Evolutionary conservation across 2,797 vertebrate genomes (phyloP), one percentile per base, ranked within the genome.

Genomic region (Delichon dasypus): DNA sequence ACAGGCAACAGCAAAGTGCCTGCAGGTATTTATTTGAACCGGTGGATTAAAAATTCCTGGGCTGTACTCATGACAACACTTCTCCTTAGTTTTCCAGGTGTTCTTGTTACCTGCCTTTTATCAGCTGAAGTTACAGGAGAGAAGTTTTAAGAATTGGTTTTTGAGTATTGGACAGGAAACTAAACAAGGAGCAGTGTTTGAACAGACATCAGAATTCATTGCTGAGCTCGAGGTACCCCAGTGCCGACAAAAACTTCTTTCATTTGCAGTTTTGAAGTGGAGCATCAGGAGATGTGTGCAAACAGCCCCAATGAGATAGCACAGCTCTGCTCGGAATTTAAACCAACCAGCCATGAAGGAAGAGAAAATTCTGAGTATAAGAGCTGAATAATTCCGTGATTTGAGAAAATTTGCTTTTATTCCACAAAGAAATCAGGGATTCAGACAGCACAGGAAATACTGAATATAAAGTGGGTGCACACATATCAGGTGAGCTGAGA

Each of bases 21-120:
- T 78, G 91, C 83, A 93, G 88, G 85, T 50, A 38, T 79, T 88
- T 57, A 12, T 81, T 86, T 70, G n/a, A 93, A 91, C 60, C 21
- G 16, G 1, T 87, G 71, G 85, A 91, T 88, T 85, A 29, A 25
- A 25, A 82, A 85, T 76, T 82, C 77, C 53, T 27, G 8, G 7
- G 11, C 60, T 79, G 36, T 10, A 14, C 60, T 54, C 57, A 8
- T 1, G 34, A 74, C 65, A 83, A 48, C 8, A 6, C 18, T 32
- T 54, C 38, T 18, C 34, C 51, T 91, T 40, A 7, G 23, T 58
- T 82, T 79, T 74, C 68, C 81, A 85, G 42, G 38, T 76, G 38
- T 66, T 91, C 71, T 50, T 71, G 26, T 71, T 53, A 67, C 67
- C 45, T 61, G 77, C 45, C 42, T 93, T 90, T 84, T 38, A 89